phyloP scores from a whole-genome alignment of 2,113 vertebrate genomes.

The Todiramphus saurophagus region DNA sequence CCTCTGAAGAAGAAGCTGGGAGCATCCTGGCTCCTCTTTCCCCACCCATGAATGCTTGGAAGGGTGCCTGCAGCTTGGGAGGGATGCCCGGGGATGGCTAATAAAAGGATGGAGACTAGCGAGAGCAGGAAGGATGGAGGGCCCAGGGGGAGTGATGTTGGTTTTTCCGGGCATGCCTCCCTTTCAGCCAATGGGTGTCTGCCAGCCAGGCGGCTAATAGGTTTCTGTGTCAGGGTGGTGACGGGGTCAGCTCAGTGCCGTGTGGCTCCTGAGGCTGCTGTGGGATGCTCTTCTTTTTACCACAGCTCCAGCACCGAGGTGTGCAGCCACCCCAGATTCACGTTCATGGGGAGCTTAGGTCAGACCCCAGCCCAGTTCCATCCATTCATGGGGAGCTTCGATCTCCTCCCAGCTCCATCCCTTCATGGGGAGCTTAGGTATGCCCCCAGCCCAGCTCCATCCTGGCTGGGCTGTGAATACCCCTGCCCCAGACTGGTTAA shows the following conservation, averaged over 20 bases:
- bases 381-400: background rate
- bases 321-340: background rate
- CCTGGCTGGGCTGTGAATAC: background rate
- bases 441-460: background rate
- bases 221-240: background rate
- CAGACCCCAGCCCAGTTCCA: background rate
- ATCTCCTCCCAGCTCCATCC: background rate
- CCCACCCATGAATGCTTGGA: fast-evolving
- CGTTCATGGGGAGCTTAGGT: background rate
- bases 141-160: background rate
- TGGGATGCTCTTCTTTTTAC: background rate
- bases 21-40: background rate
- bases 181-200: background rate
- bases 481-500: background rate
- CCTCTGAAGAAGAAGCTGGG: background rate
- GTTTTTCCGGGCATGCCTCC: background rate
- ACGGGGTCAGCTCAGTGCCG: background rate
- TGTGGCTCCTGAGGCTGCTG: background rate
- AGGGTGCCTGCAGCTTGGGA: background rate
- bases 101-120: background rate
- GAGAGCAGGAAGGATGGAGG: background rate
- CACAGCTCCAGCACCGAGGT: background rate
- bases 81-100: background rate
- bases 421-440: background rate
- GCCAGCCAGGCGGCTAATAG: background rate